Evolutionary conservation across 2,888 invertebrate genomes (phyloP), one percentile per base, ranked within the genome.

Genomic region (Zygaena filipendulae): DNA sequence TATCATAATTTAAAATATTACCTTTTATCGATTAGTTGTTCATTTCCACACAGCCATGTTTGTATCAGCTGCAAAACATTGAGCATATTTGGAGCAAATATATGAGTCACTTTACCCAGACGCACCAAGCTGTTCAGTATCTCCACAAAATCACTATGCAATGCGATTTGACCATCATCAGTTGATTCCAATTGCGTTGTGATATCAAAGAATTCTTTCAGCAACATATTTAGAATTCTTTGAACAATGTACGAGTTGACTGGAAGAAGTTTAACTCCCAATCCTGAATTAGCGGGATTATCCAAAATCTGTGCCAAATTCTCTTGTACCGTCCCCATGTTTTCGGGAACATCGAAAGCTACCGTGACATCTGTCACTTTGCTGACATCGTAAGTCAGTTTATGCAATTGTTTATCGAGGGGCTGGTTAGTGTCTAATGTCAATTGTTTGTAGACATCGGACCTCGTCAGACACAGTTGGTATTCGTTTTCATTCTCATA

Each of bases 171-270:
- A 3, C 37, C 20, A 19, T 25, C 32, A 1, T 37, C 39, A 9
- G 40, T 40, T 16, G 35, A 34, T 13, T 39, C 16, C n/a, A 49
- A 21, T 25, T 42, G 36, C 10, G 35, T 38, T 7, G 51, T 21
- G 3, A 70, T 38, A 18, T 48, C 40, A 5, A 52, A 33, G 6
- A 72, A 46, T 23, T 49, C 39, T 6, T 36, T 45, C 36, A 63
- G 56, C 13, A 72, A 27, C 12, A 69, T 33, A 30, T 45, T 49
- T 4, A 74, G 40, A 11, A 81, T 47, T 40, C 75, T 59, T 32
- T 72, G 59, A 21, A 82, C 54, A 4, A 83, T 49, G 32, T 82
- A 83, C 8, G 82, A 71, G 39, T 84, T 83, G 21, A 85, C 49
- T 33, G 88, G 88, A 37, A 87, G 57, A 3, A 87, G 47, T 48